Base-by-base conservation (phyloP, 2,888 invertebrate genomes). In the Germaria angustata region DNA sequence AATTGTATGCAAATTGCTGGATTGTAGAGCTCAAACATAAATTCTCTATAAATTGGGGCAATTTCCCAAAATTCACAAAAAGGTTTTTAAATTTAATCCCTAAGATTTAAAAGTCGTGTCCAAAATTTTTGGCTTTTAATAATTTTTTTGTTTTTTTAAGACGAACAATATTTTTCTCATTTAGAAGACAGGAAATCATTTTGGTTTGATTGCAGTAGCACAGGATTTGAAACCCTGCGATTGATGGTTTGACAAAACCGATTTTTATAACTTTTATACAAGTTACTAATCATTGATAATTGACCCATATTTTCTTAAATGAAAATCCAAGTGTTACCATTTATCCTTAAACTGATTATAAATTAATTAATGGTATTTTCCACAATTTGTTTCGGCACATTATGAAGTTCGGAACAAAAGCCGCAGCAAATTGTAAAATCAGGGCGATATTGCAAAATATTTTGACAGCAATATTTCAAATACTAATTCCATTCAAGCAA, bases 381-480 rank as follows among this genome's bases (percentile, higher is more conserved):
- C 13, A 36, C 55, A 61, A 79, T 82, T 82, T 20, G 79, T 61
- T 79, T 53, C 59, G 20, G 13, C 20, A 32, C 24, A 66, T 71
- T 55, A 73, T 51, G 11, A 22, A 24, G 6, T 34, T 36, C 13
- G 13, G n/a, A 53, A 46, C 34, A 51, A 63, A 69, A 63, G 66
- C 77, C 53, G 32, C 39, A 34, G 15, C 41, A 57, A 49, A 59
- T 49, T 20, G 15, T 11, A 72, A 71, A 71, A 71, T 79, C 69
- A 39, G 59, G 59, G 79, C 51, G 34, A 71, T 59, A 61, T 55
- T 59, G 32, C 44, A 71, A 78, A 82, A 79, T 82, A 76, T 82
- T 82, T 82, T 82, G 82, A 82, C 82, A 82, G 49, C 79, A 75
- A 79, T 82, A 82, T 55, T 82, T 82, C 75, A 76, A 75, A 79